phyloP scores from a whole-genome alignment of 2,888 invertebrate species.

The Sericinus montela region DNA sequence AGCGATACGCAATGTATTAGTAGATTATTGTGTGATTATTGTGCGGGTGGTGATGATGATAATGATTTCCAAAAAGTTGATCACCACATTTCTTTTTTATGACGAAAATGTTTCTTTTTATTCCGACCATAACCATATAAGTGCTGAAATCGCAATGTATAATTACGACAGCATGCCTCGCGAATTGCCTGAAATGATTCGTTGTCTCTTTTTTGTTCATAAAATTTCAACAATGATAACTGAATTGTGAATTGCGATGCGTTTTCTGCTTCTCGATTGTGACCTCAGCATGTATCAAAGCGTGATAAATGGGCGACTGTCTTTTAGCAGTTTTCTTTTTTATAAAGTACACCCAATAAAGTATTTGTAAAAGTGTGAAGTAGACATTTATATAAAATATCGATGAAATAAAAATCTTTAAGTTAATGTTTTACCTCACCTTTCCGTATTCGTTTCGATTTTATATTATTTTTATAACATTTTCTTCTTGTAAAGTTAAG shows the following conservation, averaged over 20 bases:
- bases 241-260: constrained; percentile 12
- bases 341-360: constrained; percentile 1
- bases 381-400: constrained; percentile 3
- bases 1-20: too few relatives aligned
- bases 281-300: constrained; percentile 14
- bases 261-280: constrained; percentile 7
- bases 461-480: constrained; percentile 4
- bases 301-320: constrained; percentile 11
- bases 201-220: constrained; percentile 15
- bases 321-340: constrained; percentile 3
- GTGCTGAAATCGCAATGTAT: constrained; percentile 6
- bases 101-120: neutral
- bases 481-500: neutral
- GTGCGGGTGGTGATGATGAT: too few relatives aligned
- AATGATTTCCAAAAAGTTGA: too few relatives aligned
- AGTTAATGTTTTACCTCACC: constrained; percentile 4
- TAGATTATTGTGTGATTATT: too few relatives aligned
- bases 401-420: constrained; percentile 6
- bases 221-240: constrained; percentile 19
- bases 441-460: neutral
- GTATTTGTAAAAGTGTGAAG: neutral
- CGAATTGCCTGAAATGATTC: constrained; percentile 17
- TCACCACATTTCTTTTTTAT: too few relatives aligned
- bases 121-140: neutral
- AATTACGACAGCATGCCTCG: constrained; percentile 1